Evolutionary conservation across 2,113 vertebrate species (phyloP).

Genomic region (Aplodontia rufa): DNA sequence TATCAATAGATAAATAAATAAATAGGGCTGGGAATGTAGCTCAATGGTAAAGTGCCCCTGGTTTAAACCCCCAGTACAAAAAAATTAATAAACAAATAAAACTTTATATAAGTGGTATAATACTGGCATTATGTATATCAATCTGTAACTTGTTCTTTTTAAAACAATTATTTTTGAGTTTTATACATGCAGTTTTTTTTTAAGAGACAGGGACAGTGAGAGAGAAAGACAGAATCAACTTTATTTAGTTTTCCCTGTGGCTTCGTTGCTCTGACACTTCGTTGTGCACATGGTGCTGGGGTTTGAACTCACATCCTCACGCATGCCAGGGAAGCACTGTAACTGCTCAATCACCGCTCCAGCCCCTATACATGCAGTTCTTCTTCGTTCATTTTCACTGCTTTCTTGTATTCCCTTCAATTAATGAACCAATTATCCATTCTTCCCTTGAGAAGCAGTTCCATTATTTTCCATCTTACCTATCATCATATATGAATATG

Average conservation of each 20-base stretch:
- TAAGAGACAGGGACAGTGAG: too few species aligned
- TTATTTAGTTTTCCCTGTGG: too few species aligned
- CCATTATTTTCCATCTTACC: background rate
- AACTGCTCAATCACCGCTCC: too few species aligned
- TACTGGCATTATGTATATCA: background rate
- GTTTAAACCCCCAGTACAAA: background rate
- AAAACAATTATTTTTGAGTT: constrained; percentile 8
- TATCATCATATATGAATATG: background rate
- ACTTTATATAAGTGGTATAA: background rate
- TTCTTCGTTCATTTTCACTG: constrained; percentile 2
- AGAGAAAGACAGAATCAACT: too few species aligned
- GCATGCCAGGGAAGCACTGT: too few species aligned
- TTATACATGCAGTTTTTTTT: background rate
- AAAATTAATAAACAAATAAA: background rate
- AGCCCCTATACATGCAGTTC: too few species aligned
- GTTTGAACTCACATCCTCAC: too few species aligned
- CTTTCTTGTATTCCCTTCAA: background rate
- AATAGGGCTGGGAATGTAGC: too few species aligned
- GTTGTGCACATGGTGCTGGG: too few species aligned
- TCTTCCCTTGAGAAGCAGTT: background rate
- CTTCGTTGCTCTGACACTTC: too few species aligned
- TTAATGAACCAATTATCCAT: background rate
- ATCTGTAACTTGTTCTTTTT: background rate
- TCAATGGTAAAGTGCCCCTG: too few species aligned
- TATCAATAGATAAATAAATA: too few species aligned